Percentiles rank a stretch among this genome's conserved stretches.
Evolutionary conservation across 2,888 invertebrate genomes (phyloP).

Genomic region (Sinotaia quadrata): DNA sequence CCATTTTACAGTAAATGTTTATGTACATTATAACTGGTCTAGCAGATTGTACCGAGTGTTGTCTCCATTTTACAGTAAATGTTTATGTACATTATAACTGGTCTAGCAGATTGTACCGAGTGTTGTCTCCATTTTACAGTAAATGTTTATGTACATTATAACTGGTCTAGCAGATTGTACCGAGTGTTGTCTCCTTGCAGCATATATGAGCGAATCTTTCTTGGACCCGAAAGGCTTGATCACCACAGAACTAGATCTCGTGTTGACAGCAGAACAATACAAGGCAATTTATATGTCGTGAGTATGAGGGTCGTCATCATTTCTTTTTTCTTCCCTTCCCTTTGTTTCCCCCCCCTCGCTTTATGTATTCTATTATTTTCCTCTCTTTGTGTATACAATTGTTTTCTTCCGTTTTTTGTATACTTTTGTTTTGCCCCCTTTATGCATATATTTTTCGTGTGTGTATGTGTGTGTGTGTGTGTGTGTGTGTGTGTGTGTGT

Average conservation of each 20-base stretch:
- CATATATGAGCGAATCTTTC: constrained; percentile 18
- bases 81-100: too few relatives aligned
- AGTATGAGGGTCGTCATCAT: not conserved
- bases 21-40: too few relatives aligned
- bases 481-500: not conserved
- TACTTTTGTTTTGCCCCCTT: not conserved
- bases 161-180: too few relatives aligned
- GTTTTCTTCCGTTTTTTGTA: not conserved
- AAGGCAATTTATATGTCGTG: constrained; percentile 22
- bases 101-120: too few relatives aligned
- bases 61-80: too few relatives aligned
- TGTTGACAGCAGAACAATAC: constrained; percentile 7
- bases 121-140: too few relatives aligned
- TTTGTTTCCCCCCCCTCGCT: not conserved
- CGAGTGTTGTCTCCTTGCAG: too few relatives aligned
- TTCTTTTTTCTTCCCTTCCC: not conserved
- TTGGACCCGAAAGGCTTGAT: constrained; percentile 10
- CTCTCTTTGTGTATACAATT: not conserved
- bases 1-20: too few relatives aligned
- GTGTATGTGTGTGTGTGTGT: not conserved
- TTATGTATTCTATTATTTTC: not conserved
- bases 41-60: too few relatives aligned
- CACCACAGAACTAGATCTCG: constrained; percentile 16
- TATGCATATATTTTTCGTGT: not conserved
- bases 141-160: too few relatives aligned